Evolutionary conservation across 2,797 vertebrate species (phyloP).

Genomic region (Silurus lanzhouensis): DNA sequence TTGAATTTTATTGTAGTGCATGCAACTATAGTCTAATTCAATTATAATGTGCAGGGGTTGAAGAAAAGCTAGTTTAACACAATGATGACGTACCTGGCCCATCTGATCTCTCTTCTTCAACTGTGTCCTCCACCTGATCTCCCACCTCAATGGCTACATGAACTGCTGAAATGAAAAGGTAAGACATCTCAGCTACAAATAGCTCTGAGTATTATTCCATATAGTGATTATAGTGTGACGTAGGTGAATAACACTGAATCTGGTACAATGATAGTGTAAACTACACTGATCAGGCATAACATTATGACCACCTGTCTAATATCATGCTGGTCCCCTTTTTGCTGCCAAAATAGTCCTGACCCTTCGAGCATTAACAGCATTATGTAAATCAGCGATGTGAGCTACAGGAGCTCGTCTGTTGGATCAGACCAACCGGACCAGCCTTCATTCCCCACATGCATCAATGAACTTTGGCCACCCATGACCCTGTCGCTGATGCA

Average conservation of each 20-base stretch:
- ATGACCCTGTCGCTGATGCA: no score
- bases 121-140: conserved; percentile 73
- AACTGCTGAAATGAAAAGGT: conserved; percentile 53
- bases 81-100: conserved; percentile 77
- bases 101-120: conserved; percentile 76
- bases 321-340: no score
- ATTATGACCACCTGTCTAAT: no score
- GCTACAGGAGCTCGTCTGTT: no score
- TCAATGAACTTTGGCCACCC: no score
- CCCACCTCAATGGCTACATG: conserved; percentile 73
- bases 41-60: background rate
- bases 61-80: background rate
- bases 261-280: background rate
- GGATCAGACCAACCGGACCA: no score
- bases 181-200: background rate
- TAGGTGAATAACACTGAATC: background rate
- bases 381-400: no score
- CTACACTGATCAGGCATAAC: no score
- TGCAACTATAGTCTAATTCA: background rate
- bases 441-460: no score
- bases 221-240: background rate
- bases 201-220: background rate
- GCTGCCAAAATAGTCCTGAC: no score
- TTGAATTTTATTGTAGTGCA: background rate
- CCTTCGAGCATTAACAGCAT: no score